phyloP scores from a whole-genome alignment of 1,140 invertebrate species.

The Octopus sinensis region DNA sequence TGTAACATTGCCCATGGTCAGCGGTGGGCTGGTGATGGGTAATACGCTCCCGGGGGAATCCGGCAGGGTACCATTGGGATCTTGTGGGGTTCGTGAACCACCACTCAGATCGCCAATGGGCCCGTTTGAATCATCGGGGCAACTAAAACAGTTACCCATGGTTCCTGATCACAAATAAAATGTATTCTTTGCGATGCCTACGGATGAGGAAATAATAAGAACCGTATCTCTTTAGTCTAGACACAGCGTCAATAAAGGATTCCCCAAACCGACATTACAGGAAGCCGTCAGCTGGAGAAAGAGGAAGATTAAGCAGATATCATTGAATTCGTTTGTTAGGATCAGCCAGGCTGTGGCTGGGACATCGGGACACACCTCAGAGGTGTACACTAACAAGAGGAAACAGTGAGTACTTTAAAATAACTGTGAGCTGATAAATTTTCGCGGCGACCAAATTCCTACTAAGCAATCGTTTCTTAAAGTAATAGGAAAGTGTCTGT shows the following conservation, averaged over 20 bases:
- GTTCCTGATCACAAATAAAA: constrained; percentile 2
- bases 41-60: constrained; percentile 23
- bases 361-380: not conserved
- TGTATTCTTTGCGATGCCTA: not conserved
- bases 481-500: not conserved
- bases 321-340: not conserved
- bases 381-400: not conserved
- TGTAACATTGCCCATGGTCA: constrained; percentile 18
- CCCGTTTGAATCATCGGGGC: constrained; percentile 26
- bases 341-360: not conserved
- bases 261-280: not conserved
- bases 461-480: not conserved
- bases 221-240: not conserved
- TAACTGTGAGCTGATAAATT: not conserved
- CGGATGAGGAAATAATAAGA: not conserved
- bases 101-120: constrained; percentile 13
- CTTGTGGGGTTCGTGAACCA: constrained; percentile 21
- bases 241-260: not conserved
- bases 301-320: not conserved
- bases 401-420: not conserved
- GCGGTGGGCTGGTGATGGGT: constrained; percentile 26
- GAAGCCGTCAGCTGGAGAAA: not conserved
- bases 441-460: not conserved
- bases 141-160: constrained; percentile 36
- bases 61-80: constrained; percentile 26